phyloP scores from a whole-genome alignment of 2,113 vertebrate genomes.

The Prolemur simus region DNA sequence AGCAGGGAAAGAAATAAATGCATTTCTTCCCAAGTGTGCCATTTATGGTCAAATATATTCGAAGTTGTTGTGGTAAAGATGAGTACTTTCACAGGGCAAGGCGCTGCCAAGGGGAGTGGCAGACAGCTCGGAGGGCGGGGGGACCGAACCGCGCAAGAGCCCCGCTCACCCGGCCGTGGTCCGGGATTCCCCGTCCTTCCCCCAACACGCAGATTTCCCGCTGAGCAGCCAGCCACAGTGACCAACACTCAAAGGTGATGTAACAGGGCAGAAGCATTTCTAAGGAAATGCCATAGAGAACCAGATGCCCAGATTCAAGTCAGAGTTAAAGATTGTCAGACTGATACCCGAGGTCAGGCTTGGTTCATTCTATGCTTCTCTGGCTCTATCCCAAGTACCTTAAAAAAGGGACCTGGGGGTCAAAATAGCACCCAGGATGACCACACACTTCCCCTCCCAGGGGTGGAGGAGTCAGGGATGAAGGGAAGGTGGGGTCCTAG shows the following conservation, averaged over 20 bases:
- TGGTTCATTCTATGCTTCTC: background rate
- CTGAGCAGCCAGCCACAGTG: background rate
- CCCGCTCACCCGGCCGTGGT: background rate
- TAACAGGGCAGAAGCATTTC: background rate
- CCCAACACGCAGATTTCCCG: background rate
- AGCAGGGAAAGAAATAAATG: background rate
- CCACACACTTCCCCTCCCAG: accelerated
- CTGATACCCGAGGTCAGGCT: background rate
- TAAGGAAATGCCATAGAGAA: background rate
- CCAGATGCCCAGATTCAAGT: background rate
- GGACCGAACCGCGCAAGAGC: accelerated
- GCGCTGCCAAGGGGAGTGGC: background rate
- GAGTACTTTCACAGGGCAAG: background rate
- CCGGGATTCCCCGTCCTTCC: background rate
- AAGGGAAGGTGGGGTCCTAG: background rate
- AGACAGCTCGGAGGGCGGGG: background rate
- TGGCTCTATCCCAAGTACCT: background rate
- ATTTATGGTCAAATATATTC: background rate
- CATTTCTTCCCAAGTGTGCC: background rate
- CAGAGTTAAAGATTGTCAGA: background rate
- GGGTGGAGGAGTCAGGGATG: accelerated
- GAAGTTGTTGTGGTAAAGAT: background rate
- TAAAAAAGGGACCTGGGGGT: background rate
- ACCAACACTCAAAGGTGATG: accelerated
- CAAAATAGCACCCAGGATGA: background rate